Evolutionary conservation across 2,888 invertebrate species (phyloP), one percentile per base, ranked within the genome.

Genomic region (Lottia scabra): DNA sequence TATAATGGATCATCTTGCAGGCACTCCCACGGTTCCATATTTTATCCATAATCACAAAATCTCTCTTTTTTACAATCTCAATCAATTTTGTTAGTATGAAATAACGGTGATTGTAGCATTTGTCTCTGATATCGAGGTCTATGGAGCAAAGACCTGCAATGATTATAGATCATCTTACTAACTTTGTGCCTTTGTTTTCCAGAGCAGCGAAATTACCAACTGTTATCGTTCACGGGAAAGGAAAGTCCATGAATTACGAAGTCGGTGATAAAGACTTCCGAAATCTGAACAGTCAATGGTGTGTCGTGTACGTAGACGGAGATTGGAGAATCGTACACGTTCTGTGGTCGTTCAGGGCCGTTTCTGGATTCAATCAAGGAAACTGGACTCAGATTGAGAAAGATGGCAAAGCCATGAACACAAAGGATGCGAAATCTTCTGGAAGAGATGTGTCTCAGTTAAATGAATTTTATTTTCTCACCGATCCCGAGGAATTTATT

Each of bases 301-400:
- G 78, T 64, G 78, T 78, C n/a, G 79, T 80, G 26, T 75, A 71
- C 62, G 69, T 81, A 10, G 76, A 76, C 44, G 71, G 70, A 12
- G 69, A 76, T 19, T 82, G 82, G 82, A 69, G 81, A 13, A 68
- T 82, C 62, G 56, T 82, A 2, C 81, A 82, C 63, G 74, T 78
- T 19, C 75, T 80, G 67, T 82, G 82, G 82, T 78, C 82, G 15
- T 81, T 75, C 62, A 73, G 75, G 12, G 44, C 70, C 38, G 70
- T 70, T 3, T 10, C 65, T 73, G 46, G 75, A 70, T 67, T 73
- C 72, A 30, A 56, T 73, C 23, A 67, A 67, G 56, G 74, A 67
- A n/a, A 68, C 26, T 79, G 76, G 77, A 44, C 72, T n/a, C 71
- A 71, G 23, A 75, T 79, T 5, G 76, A 79, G 65, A 68, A 44